phyloP scores from a whole-genome alignment of 2,888 invertebrate species.

The Tupiocoris notatus region DNA sequence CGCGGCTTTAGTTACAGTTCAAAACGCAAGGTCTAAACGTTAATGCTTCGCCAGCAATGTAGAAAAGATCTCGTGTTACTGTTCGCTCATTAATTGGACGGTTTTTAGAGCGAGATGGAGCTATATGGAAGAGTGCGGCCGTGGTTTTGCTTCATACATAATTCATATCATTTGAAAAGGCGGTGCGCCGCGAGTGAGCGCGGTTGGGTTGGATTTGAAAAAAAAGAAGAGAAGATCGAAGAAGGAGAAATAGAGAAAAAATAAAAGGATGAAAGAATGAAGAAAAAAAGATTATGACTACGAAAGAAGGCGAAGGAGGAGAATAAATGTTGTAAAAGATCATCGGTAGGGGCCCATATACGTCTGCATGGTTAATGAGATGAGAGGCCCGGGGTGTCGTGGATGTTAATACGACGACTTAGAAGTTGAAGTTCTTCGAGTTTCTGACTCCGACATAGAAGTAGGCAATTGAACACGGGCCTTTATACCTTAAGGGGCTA shows the following conservation, averaged over 20 bases:
- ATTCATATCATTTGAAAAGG: slow-evolving; percentile 35
- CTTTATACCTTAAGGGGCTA: background rate
- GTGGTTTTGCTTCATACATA: slow-evolving; percentile 28
- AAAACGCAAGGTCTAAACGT: too few species aligned
- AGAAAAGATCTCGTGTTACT: slow-evolving; percentile 16
- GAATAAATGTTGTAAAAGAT: slow-evolving; percentile 36
- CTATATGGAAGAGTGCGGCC: background rate
- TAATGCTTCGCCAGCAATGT: background rate
- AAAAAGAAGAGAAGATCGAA: background rate
- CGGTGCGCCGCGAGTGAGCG: slow-evolving; percentile 3
- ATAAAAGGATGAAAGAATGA: background rate
- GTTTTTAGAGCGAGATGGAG: background rate
- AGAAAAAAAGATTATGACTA: slow-evolving; percentile 4
- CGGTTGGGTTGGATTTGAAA: slow-evolving; percentile 22
- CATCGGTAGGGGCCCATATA: slow-evolving; percentile 38
- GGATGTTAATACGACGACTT: slow-evolving; percentile 22
- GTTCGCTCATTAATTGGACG: slow-evolving; percentile 30
- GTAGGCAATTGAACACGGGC: background rate
- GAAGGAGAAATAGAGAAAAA: slow-evolving; percentile 8
- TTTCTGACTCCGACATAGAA: background rate
- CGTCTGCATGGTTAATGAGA: slow-evolving; percentile 39
- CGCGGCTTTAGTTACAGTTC: too few species aligned
- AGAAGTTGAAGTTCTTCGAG: background rate
- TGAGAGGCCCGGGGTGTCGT: slow-evolving; percentile 32
- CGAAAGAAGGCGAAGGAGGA: slow-evolving; percentile 7